Evolutionary conservation across 1,140 invertebrate species (phyloP).

Genomic region (Philotrypesis tridentata): DNA sequence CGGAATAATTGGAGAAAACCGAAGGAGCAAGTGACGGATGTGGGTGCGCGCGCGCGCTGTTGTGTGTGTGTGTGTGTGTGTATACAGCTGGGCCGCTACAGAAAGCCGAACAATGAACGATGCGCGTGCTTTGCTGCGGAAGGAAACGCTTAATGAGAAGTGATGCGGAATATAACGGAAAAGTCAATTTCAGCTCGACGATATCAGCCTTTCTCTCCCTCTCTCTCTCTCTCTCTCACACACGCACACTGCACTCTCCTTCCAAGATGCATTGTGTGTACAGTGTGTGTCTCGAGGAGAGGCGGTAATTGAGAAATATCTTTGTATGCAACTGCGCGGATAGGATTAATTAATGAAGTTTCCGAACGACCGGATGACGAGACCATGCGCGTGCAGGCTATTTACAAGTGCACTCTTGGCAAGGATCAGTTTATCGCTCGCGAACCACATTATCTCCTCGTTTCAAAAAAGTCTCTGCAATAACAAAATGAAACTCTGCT

Average conservation of each 20-base stretch:
- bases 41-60: slow-evolving; percentile 1
- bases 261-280: background rate
- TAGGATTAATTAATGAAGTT: background rate
- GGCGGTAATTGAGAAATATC: background rate
- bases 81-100: background rate
- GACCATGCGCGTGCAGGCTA: too few species aligned
- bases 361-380: too few species aligned
- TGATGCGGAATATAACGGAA: slow-evolving; percentile 28
- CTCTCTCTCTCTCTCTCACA: background rate
- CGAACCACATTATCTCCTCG: too few species aligned
- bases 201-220: background rate
- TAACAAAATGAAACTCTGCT: slow-evolving; percentile 16
- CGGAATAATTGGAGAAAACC: slow-evolving; percentile 23
- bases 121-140: background rate
- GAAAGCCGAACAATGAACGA: slow-evolving; percentile 27
- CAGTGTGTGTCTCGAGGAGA: background rate
- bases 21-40: slow-evolving; percentile 19
- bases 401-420: too few species aligned
- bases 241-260: too few species aligned
- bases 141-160: slow-evolving; percentile 22
- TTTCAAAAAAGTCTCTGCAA: too few species aligned
- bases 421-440: too few species aligned
- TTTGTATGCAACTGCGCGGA: background rate
- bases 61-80: background rate
- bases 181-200: background rate